Evolutionary conservation across 2,113 vertebrate species (phyloP).

Genomic region (Atractosteus spatula): DNA sequence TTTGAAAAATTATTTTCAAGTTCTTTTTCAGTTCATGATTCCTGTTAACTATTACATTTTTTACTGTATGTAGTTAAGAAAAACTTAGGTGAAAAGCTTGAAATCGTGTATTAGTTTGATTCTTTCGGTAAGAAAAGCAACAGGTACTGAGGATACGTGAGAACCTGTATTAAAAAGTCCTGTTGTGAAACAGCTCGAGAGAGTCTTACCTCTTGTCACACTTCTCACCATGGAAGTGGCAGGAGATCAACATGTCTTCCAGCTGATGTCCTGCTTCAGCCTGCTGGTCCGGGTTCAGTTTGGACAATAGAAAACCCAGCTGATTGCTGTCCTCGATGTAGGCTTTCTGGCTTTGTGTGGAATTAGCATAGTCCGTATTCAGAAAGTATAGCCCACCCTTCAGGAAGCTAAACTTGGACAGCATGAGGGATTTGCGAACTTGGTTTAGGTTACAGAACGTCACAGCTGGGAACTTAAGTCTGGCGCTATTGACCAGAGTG

Average conservation of each 20-base stretch:
- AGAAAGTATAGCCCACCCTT: slow-evolving; percentile 5
- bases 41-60: too few relatives aligned
- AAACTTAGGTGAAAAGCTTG: too few relatives aligned
- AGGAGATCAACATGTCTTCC: slow-evolving; percentile 32
- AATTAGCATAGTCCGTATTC: not conserved
- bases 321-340: not conserved
- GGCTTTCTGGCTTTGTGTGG: not conserved
- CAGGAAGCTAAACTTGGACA: slow-evolving; percentile 23
- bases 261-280: slow-evolving; percentile 26
- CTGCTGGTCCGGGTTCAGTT: slow-evolving; percentile 17
- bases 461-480: slow-evolving; percentile 28
- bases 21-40: too few relatives aligned
- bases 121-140: too few relatives aligned
- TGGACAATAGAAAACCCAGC: slow-evolving; percentile 25
- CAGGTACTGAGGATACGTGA: too few relatives aligned
- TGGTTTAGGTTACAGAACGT: slow-evolving; percentile 34
- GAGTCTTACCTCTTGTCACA: slow-evolving; percentile 31
- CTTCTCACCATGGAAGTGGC: slow-evolving; percentile 25
- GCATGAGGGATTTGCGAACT: slow-evolving; percentile 25
- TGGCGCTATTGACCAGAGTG: slow-evolving; percentile 28
- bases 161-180: too few relatives aligned
- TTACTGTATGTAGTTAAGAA: too few relatives aligned
- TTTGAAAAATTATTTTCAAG: too few relatives aligned
- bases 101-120: too few relatives aligned
- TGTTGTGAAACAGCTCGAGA: not conserved